Evolutionary conservation across 2,113 vertebrate species (phyloP).

Genomic region (Centropus unirufus): DNA sequence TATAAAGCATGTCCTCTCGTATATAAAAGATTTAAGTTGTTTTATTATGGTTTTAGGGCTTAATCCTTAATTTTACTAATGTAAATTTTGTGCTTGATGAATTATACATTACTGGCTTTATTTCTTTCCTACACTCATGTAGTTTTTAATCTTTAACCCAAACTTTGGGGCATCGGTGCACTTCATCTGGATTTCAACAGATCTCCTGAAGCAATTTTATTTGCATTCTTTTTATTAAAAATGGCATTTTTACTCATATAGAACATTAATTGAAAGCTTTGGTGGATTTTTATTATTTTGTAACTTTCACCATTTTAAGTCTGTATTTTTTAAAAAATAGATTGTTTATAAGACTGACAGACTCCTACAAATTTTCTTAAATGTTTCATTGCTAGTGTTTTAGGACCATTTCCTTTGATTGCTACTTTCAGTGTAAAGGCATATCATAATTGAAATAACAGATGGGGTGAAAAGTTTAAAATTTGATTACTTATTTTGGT

Average conservation of each 20-base stretch:
- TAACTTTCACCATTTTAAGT: neutral
- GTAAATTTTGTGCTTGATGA: neutral
- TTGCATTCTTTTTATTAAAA: neutral
- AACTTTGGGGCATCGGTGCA: neutral
- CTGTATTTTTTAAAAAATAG: neutral
- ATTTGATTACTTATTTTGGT: neutral
- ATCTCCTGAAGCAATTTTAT: neutral
- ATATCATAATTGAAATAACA: neutral
- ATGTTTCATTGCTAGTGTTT: neutral
- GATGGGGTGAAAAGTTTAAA: rapidly evolving
- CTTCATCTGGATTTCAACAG: neutral
- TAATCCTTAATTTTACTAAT: neutral
- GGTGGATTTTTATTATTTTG: neutral
- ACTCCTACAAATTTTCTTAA: neutral
- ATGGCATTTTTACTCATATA: neutral
- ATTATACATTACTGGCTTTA: neutral
- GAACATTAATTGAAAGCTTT: neutral
- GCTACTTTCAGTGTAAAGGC: neutral
- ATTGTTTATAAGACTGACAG: neutral
- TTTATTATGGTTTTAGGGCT: neutral
- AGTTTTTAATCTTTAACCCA: neutral
- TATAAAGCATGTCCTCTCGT: neutral
- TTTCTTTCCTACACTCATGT: neutral
- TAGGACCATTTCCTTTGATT: neutral
- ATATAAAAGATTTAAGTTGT: neutral